These are phyloP conservation scores for Andricus curvator DNA, from an alignment of 2,888 invertebrate genomes.

Conservation along the genomic window DNA sequence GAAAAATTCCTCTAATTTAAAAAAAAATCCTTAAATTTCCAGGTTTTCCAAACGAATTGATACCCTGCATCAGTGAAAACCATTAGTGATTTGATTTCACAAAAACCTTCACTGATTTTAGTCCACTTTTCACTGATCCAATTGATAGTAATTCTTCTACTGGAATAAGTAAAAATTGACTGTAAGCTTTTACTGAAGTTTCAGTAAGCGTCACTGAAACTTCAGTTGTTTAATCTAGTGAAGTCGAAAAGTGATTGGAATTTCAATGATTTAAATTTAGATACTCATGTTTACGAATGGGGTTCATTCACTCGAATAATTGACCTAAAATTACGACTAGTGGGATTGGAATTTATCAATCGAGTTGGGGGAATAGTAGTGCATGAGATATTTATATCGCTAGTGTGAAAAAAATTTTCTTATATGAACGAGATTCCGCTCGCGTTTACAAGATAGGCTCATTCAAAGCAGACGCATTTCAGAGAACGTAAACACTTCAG, in stretches of 20 bases:
- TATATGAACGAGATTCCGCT: conserved; percentile 20
- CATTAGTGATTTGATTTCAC: too few species aligned
- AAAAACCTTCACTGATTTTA: too few species aligned
- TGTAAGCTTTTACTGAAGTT: too few species aligned
- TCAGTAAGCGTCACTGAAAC: too few species aligned
- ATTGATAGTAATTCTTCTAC: too few species aligned
- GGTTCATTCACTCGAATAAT: conserved; percentile 35
- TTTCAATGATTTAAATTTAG: not conserved
- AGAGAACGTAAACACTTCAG: not conserved
- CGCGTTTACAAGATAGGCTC: conserved; percentile 26
- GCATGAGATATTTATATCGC: conserved; percentile 15
- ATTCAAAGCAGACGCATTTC: conserved; percentile 24
- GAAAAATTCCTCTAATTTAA: too few species aligned
- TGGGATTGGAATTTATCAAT: conserved; percentile 10
- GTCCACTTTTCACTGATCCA: too few species aligned
- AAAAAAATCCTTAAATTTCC: too few species aligned
- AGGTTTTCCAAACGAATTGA: too few species aligned
- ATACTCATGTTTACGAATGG: not conserved
- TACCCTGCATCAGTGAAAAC: too few species aligned
- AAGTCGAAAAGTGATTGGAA: not conserved
- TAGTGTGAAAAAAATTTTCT: conserved; percentile 7
- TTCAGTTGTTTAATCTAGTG: too few species aligned
- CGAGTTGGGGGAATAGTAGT: conserved; percentile 18
- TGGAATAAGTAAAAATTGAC: too few species aligned
- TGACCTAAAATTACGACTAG: not conserved